phyloP scores from a whole-genome alignment of 2,113 vertebrate species.

The Pyrgilauda ruficollis region DNA sequence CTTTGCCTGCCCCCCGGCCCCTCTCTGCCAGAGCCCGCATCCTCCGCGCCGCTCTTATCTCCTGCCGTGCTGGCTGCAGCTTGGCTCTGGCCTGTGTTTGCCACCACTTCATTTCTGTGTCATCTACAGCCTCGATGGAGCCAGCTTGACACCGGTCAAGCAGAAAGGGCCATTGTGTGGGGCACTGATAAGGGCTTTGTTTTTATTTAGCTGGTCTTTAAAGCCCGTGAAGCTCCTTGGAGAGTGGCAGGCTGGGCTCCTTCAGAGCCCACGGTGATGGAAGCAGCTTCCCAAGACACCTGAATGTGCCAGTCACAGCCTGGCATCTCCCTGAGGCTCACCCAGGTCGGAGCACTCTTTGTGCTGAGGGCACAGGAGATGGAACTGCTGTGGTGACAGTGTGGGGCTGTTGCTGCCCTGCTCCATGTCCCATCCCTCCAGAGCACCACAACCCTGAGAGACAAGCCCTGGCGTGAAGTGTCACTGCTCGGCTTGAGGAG shows the following conservation, averaged over 20 bases:
- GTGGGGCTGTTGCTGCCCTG: not conserved
- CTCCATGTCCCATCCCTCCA: accelerated
- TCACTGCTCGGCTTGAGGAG: not conserved
- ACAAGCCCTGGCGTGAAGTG: accelerated
- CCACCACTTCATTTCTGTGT: not conserved
- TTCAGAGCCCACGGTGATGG: accelerated
- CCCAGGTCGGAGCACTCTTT: not conserved
- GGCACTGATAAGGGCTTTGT: not conserved
- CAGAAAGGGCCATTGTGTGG: not conserved
- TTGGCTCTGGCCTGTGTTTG: conserved; percentile 9
- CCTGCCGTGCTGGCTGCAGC: not conserved
- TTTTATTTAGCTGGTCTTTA: not conserved
- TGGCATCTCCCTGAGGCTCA: not conserved
- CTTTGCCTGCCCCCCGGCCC: not conserved
- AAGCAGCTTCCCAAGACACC: not conserved
- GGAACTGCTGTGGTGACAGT: not conserved
- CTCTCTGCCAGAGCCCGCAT: not conserved
- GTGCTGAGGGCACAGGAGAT: not conserved
- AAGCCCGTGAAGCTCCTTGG: not conserved
- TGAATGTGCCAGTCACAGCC: not conserved
- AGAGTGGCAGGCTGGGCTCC: not conserved
- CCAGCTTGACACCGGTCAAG: not conserved
- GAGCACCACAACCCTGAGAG: not conserved
- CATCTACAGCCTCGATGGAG: not conserved
- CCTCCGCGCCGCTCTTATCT: accelerated